Evolutionary conservation across 35 echinoderm and acorn worm species (phyloP).

Genomic region (Apostichopus parvimensis): DNA sequence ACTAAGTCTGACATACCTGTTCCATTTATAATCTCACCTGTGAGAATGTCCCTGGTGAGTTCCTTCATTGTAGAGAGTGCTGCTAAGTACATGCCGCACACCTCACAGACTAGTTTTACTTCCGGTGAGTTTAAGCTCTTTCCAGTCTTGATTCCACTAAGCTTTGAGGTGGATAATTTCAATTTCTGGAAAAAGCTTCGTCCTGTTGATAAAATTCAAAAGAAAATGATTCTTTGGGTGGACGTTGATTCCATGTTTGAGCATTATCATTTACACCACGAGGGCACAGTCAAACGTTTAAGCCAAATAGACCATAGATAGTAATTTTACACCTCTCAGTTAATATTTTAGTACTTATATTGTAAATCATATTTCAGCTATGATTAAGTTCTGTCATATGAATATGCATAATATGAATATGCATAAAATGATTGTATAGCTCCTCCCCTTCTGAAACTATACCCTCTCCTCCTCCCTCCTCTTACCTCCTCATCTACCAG

Average conservation of each 20-base stretch:
- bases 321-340: not conserved
- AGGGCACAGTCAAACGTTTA: too few relatives aligned
- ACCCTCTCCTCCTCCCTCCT: too few relatives aligned
- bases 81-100: conserved; percentile 93
- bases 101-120: conserved; percentile 79
- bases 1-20: not conserved
- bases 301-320: not conserved
- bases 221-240: not conserved
- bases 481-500: too few relatives aligned
- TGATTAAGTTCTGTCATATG: not conserved
- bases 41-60: conserved; percentile 85
- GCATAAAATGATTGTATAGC: too few relatives aligned
- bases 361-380: not conserved
- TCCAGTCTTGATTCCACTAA: conserved; percentile 59
- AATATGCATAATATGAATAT: not conserved
- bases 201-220: conserved; percentile 28
- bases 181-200: conserved; percentile 77
- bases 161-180: conserved; percentile 77
- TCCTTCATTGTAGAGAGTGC: conserved; percentile 84
- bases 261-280: too few relatives aligned
- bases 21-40: conserved; percentile 64
- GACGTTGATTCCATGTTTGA: too few relatives aligned
- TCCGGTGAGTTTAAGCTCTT: conserved; percentile 80
- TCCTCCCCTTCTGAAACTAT: too few relatives aligned
- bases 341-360: not conserved